These are phyloP conservation scores for Pelosia muscerda DNA, from an alignment of 2,888 invertebrate species.

Conservation along the genomic window DNA sequence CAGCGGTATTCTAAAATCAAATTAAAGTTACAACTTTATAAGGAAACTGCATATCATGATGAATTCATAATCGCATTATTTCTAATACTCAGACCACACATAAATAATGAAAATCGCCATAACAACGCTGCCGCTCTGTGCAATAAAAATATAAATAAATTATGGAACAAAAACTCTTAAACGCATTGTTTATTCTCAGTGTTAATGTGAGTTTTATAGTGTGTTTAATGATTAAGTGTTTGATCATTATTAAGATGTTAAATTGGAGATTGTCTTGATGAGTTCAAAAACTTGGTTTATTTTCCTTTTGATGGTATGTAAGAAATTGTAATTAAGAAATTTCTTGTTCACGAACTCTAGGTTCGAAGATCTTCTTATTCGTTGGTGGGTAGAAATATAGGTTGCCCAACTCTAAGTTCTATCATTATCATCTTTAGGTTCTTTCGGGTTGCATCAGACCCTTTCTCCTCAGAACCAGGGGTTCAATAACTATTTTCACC, in stretches of 20 bases:
- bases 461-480: too few species aligned
- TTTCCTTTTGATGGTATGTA: not conserved
- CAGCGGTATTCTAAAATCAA: not conserved
- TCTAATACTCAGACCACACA: slow-evolving; percentile 49
- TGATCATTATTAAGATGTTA: slow-evolving; percentile 35
- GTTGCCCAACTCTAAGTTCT: too few species aligned
- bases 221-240: slow-evolving; percentile 20
- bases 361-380: not conserved
- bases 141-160: slow-evolving; percentile 73
- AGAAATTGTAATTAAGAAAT: not conserved
- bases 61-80: slow-evolving; percentile 7
- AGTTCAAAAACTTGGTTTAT: not conserved
- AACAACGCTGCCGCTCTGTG: slow-evolving; percentile 68
- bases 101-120: slow-evolving; percentile 63
- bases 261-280: not conserved
- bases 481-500: too few species aligned
- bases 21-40: not conserved
- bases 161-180: slow-evolving; percentile 67
- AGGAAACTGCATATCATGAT: not conserved
- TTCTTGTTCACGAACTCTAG: not conserved
- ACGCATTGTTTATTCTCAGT: slow-evolving; percentile 69
- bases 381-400: too few species aligned
- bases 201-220: slow-evolving; percentile 50
- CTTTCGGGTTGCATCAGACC: too few species aligned
- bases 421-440: too few species aligned